Evolutionary conservation across 2,797 vertebrate genomes (phyloP).

Genomic region (Notolabrus celidotus): DNA sequence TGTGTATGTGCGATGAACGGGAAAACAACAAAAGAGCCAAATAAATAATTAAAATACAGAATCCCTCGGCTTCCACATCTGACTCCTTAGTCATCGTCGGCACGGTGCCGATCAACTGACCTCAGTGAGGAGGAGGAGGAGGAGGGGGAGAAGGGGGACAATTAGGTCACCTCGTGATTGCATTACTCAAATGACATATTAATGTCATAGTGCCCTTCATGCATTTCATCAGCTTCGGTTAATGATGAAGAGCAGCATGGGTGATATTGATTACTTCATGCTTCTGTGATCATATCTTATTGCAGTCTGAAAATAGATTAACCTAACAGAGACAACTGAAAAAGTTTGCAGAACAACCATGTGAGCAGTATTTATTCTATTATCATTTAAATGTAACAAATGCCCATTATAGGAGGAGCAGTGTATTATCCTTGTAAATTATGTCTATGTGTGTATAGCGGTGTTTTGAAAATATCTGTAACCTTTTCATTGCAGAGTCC

Average conservation of each 20-base stretch:
- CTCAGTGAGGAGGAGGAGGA: constrained; percentile 27
- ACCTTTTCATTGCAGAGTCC: constrained; percentile 84
- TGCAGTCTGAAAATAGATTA: constrained; percentile 33
- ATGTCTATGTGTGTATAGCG: constrained; percentile 59
- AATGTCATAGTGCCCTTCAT: constrained; percentile 74
- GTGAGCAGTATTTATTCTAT: constrained; percentile 63
- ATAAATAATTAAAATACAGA: constrained; percentile 84
- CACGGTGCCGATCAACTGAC: constrained; percentile 68
- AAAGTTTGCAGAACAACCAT: constrained; percentile 30
- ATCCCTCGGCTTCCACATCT: constrained; percentile 80
- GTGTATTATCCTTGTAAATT: constrained; percentile 72
- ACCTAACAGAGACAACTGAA: constrained; percentile 18
- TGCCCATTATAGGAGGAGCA: constrained; percentile 49
- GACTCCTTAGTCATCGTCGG: constrained; percentile 77
- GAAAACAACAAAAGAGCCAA: constrained; percentile 81
- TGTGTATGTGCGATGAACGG: constrained; percentile 81
- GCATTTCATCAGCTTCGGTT: constrained; percentile 68
- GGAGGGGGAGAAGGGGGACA: constrained; percentile 60
- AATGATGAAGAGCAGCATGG: constrained; percentile 53
- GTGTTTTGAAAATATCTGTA: constrained; percentile 83
- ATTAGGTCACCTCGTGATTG: constrained; percentile 82
- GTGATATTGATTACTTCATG: constrained; percentile 62
- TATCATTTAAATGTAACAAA: constrained; percentile 66
- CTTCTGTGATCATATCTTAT: constrained; percentile 53
- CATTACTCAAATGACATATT: constrained; percentile 79